These are phyloP conservation scores for Amphibalanus amphitrite DNA, from an alignment of 1,140 invertebrate genomes.

Conservation along the genomic window DNA sequence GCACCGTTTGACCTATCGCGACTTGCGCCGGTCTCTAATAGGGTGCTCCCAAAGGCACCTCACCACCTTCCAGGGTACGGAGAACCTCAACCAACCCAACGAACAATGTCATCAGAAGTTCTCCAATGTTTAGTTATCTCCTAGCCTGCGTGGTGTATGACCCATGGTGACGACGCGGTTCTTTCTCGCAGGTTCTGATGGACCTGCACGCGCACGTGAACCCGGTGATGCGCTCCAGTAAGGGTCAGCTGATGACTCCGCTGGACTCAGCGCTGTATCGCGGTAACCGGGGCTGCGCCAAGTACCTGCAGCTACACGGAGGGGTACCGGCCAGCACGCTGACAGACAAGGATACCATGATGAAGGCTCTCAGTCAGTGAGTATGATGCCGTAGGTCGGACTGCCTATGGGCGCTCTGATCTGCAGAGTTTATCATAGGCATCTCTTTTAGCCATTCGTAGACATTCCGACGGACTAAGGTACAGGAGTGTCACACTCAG, in stretches of 20 bases:
- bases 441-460: too few species aligned
- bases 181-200: constrained; percentile 43
- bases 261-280: constrained; percentile 73
- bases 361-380: constrained; percentile 9
- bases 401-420: too few species aligned
- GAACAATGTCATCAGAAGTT: not conserved
- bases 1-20: too few species aligned
- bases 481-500: too few species aligned
- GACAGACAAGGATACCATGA: constrained; percentile 20
- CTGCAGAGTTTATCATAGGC: too few species aligned
- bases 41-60: too few species aligned
- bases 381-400: not conserved
- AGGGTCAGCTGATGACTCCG: constrained; percentile 67
- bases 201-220: constrained; percentile 67
- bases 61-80: too few species aligned
- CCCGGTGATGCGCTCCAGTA: constrained; percentile 56
- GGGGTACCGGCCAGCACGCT: constrained; percentile 57
- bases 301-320: constrained; percentile 79
- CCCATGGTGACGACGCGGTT: not conserved
- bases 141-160: not conserved
- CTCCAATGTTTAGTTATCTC: constrained; percentile 1
- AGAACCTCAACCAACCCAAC: too few species aligned
- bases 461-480: too few species aligned
- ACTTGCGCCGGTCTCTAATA: too few species aligned
- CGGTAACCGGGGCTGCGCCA: constrained; percentile 71